These are phyloP conservation scores for Thripadectes ignobilis DNA, from an alignment of 2,797 vertebrate genomes.

Conservation along the genomic window DNA sequence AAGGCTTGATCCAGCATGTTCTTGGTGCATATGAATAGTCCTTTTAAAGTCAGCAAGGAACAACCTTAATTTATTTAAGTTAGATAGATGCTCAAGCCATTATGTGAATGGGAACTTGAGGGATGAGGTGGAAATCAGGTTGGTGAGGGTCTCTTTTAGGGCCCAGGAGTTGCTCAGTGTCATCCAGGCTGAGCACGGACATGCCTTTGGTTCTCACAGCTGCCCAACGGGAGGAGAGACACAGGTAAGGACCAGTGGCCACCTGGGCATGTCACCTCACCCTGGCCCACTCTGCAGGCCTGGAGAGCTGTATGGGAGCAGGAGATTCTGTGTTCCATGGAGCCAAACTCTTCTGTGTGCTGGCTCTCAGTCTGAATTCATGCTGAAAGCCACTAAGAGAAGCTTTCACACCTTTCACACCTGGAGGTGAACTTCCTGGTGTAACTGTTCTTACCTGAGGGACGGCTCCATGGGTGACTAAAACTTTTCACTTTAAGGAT, in stretches of 20 bases:
- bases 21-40: neutral
- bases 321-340: neutral
- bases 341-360: neutral
- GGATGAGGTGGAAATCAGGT: neutral
- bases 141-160: neutral
- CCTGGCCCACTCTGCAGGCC: neutral
- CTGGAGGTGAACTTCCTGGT: neutral
- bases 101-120: neutral
- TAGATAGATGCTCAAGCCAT: neutral
- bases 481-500: neutral
- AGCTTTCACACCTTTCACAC: neutral
- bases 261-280: neutral
- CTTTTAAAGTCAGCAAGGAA: neutral
- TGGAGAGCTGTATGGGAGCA: neutral
- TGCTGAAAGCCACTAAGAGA: neutral
- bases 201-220: neutral
- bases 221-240: neutral
- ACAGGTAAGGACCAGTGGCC: neutral
- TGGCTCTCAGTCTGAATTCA: neutral
- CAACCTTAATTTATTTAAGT: neutral
- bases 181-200: neutral
- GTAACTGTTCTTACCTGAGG: neutral
- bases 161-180: neutral
- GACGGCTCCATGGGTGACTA: neutral
- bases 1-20: neutral